Conservation (phyloP, 2,888 invertebrate species). For the Phengaris alcon region DNA sequence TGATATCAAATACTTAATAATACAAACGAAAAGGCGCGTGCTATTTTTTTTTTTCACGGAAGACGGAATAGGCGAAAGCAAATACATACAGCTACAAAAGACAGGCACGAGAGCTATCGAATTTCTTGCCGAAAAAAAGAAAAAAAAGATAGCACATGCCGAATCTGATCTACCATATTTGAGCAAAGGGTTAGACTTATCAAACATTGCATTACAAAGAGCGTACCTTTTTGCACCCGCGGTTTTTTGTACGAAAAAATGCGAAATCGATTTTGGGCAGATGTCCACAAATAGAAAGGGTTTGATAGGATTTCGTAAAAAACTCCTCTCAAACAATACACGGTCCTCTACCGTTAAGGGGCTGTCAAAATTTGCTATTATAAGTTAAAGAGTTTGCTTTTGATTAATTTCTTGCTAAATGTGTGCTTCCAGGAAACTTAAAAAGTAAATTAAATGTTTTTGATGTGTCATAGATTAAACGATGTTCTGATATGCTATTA, state of each 20-base stretch:
- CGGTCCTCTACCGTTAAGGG: conserved; percentile 61
- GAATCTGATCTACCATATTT: conserved; percentile 74
- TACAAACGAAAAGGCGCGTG: conserved; percentile 62
- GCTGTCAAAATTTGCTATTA: conserved; percentile 68
- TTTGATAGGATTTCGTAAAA: conserved; percentile 67
- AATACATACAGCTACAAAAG: conserved; percentile 70
- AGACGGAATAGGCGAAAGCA: conserved; percentile 66
- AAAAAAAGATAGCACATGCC: conserved; percentile 72
- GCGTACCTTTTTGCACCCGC: conserved; percentile 68
- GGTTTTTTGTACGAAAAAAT: conserved; percentile 69
- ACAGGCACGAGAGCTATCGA: conserved; percentile 71
- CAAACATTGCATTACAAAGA: conserved; percentile 66
- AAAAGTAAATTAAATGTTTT: conserved; percentile 33
- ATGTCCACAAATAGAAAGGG: conserved; percentile 76
- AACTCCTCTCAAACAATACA: conserved; percentile 66
- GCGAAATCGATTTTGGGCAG: conserved; percentile 77
- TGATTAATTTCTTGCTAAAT: conserved; percentile 27
- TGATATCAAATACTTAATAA: conserved; percentile 44
- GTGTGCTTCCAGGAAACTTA: conserved; percentile 11
- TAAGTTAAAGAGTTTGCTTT: conserved; percentile 55
- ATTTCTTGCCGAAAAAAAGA: conserved; percentile 63
- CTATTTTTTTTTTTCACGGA: conserved; percentile 71
- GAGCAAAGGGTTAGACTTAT: conserved; percentile 74
- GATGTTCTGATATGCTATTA: background rate
- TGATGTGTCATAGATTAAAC: conserved; percentile 32